phyloP scores from a whole-genome alignment of 2,888 invertebrate genomes.

The Ischnus inquisitorius region DNA sequence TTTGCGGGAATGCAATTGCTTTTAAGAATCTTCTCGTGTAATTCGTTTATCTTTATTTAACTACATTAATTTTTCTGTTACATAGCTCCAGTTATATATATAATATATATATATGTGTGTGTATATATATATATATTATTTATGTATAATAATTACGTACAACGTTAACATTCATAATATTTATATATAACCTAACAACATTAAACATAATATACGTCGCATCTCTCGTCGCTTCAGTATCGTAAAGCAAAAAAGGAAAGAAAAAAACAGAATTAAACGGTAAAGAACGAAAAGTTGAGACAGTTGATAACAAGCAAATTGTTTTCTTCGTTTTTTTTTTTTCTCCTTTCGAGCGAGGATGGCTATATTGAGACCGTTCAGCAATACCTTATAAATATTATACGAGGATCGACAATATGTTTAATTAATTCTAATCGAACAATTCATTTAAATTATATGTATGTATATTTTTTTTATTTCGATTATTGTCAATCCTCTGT shows the following conservation, averaged over 20 bases:
- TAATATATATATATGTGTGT: conserved; percentile 71
- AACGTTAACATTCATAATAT: conserved; percentile 82
- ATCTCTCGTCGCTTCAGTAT: conserved; percentile 66
- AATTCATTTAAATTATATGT: conserved; percentile 49
- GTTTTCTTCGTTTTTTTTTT: not conserved
- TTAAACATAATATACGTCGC: conserved; percentile 78
- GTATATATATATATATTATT: conserved; percentile 55
- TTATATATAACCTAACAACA: conserved; percentile 81
- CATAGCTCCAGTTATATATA: conserved; percentile 65
- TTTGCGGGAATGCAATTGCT: not conserved
- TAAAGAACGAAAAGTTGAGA: conserved; percentile 25
- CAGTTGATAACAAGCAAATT: conserved; percentile 63
- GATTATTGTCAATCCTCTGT: conserved; percentile 69
- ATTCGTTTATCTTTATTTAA: conserved; percentile 77
- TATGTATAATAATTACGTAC: conserved; percentile 76
- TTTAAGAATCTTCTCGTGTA: conserved; percentile 56
- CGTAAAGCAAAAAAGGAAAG: conserved; percentile 55
- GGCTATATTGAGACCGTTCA: conserved; percentile 48
- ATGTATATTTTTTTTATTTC: conserved; percentile 42
- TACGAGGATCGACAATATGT: conserved; percentile 67
- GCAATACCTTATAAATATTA: conserved; percentile 59
- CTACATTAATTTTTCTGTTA: conserved; percentile 78
- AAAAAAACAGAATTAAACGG: conserved; percentile 10
- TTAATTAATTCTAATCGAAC: conserved; percentile 66
- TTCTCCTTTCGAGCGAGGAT: conserved; percentile 49